These are phyloP conservation scores for Rugalucina vietnamica DNA, from an alignment of 2,888 invertebrate species.

Conservation along the genomic window DNA sequence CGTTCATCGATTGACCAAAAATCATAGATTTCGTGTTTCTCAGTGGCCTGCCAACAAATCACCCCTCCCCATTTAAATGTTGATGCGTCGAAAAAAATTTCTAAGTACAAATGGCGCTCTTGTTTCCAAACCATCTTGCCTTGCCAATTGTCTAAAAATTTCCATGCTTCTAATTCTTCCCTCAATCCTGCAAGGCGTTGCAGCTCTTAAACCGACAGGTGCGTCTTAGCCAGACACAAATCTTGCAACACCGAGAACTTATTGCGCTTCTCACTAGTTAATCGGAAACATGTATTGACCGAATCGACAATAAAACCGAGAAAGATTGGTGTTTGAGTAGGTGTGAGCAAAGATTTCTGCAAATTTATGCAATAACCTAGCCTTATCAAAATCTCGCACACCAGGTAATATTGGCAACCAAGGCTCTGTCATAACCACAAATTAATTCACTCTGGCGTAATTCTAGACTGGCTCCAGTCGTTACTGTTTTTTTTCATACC, in stretches of 20 bases:
- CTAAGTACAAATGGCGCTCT: neutral
- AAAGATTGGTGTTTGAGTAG: conserved; percentile 4
- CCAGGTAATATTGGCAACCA: neutral
- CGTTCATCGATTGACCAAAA: neutral
- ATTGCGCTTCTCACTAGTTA: conserved; percentile 17
- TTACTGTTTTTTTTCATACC: no score
- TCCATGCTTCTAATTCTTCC: neutral
- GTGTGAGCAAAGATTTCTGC: conserved; percentile 22
- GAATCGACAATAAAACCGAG: conserved; percentile 44
- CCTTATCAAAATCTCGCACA: conserved; percentile 17
- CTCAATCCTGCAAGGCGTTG: conserved; percentile 29
- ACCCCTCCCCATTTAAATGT: neutral
- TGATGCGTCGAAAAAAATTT: neutral
- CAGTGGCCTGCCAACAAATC: neutral
- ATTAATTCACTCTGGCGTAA: no score
- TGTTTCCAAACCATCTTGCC: neutral
- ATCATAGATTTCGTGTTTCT: neutral
- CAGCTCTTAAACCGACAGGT: neutral
- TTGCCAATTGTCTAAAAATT: neutral
- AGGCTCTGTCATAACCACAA: neutral
- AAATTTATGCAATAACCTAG: conserved; percentile 37
- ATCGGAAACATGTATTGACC: conserved; percentile 19
- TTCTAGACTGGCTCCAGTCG: no score
- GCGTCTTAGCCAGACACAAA: neutral
- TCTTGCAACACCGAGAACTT: neutral